These are phyloP conservation scores for Bactericera cockerelli DNA, from an alignment of 1,140 invertebrate genomes.

Conservation along the genomic window DNA sequence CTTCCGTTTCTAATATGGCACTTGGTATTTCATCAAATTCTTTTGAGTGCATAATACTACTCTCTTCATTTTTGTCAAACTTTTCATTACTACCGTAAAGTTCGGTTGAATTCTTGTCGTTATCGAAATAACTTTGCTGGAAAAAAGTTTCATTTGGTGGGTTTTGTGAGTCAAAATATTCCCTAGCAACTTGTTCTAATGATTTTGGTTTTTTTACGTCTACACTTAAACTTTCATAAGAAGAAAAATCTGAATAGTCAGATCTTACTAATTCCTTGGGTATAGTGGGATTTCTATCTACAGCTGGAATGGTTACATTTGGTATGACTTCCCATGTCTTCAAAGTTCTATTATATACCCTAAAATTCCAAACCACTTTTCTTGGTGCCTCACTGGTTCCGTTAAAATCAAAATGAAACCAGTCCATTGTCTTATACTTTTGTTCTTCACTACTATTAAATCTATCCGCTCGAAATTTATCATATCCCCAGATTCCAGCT, in stretches of 20 bases:
- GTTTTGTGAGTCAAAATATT: slow-evolving; percentile 3
- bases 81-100: background rate
- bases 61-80: background rate
- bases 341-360: background rate
- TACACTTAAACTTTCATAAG: background rate
- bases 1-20: background rate
- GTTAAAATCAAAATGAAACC: background rate
- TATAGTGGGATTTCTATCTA: background rate
- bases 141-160: slow-evolving; percentile 1
- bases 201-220: background rate
- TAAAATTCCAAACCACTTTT: background rate
- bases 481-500: background rate
- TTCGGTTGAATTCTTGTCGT: background rate
- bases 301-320: background rate
- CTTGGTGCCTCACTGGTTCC: background rate
- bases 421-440: background rate
- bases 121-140: slow-evolving; percentile 4
- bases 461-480: background rate
- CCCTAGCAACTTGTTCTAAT: background rate
- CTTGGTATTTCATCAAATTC: slow-evolving; percentile 9
- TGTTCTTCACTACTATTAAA: slow-evolving; percentile 4
- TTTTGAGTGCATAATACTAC: background rate
- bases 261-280: background rate
- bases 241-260: background rate
- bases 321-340: background rate